A percentile compares a stretch with the other conserved stretches of the same genome.
phyloP scores from a whole-genome alignment of 2,888 invertebrate genomes.

The Nemotelus nigrinus region DNA sequence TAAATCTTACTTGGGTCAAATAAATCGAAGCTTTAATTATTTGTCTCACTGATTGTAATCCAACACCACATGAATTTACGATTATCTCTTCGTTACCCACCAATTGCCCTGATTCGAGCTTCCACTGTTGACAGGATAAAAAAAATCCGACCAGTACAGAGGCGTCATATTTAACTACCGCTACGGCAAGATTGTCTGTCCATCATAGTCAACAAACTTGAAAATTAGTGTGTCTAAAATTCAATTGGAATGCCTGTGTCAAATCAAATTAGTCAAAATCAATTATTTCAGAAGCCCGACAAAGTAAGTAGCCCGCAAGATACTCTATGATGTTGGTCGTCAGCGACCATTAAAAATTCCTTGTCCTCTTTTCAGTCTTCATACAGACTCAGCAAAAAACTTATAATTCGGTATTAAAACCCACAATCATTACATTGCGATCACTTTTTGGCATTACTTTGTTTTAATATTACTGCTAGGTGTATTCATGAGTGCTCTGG shows the following conservation, averaged over 20 bases:
- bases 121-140: neutral
- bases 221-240: conserved; percentile 30
- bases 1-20: too few relatives aligned
- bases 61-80: neutral
- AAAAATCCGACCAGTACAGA: neutral
- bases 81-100: neutral
- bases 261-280: conserved; percentile 41
- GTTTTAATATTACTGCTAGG: neutral
- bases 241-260: conserved; percentile 36
- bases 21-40: too few relatives aligned
- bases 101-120: neutral
- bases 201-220: neutral
- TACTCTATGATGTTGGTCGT: conserved; percentile 19
- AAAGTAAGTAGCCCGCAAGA: conserved; percentile 31
- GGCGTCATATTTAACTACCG: conserved; percentile 38
- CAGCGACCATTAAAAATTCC: conserved; percentile 11
- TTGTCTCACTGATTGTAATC: neutral
- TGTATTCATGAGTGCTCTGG: neutral
- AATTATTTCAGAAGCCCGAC: conserved; percentile 44
- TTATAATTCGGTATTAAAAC: conserved; percentile 16
- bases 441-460: neutral
- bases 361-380: conserved; percentile 1
- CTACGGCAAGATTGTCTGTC: neutral
- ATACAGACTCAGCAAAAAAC: conserved; percentile 11
- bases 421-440: conserved; percentile 13